phyloP scores from a whole-genome alignment of 2,113 vertebrate species.

The Aviceda subcristata region DNA sequence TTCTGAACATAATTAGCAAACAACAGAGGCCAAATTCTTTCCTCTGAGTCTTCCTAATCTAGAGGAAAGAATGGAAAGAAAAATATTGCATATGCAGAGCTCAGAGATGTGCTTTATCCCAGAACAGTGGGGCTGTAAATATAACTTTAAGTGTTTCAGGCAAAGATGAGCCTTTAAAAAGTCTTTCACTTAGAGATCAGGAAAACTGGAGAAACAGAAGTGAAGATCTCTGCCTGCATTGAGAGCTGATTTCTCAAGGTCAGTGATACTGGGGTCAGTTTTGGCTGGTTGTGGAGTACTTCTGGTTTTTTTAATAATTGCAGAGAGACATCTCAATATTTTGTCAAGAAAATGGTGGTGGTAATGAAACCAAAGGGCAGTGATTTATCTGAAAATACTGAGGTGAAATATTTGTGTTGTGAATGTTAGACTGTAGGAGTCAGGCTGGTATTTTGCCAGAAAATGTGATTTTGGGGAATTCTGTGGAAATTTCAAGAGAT shows the following conservation, averaged over 20 bases:
- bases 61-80: neutral
- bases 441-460: neutral
- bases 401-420: neutral
- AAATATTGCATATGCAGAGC: neutral
- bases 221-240: neutral
- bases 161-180: neutral
- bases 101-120: neutral
- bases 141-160: neutral
- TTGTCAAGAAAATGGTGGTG: neutral
- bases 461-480: slow-evolving; percentile 11
- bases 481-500: neutral
- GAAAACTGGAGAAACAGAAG: neutral
- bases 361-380: neutral
- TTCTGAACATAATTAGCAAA: neutral
- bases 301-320: neutral
- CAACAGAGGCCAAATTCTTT: neutral
- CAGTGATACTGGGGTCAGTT: neutral
- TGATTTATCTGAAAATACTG: neutral
- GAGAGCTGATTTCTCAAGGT: neutral
- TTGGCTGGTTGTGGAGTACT: neutral
- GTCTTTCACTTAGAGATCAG: neutral
- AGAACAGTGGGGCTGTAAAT: neutral
- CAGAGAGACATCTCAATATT: neutral
- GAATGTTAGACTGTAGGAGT: neutral
- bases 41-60: neutral